Evolutionary conservation across 2,113 vertebrate genomes (phyloP).

Genomic region (Sakesphorus luctuosus): DNA sequence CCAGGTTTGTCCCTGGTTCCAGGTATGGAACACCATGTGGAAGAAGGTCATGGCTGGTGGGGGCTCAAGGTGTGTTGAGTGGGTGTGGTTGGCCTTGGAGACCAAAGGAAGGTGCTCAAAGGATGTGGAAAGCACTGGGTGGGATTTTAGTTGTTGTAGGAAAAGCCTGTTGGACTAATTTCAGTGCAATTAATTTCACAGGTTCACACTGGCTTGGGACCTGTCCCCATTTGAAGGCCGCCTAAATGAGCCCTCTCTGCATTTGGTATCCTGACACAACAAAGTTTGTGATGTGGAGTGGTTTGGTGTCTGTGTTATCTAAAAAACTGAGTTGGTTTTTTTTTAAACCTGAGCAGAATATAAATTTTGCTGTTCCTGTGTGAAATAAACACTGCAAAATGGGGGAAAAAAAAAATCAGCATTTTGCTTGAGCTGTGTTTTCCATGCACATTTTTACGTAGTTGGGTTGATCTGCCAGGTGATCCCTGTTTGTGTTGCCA

Average conservation of each 20-base stretch:
- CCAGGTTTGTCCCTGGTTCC: not conserved
- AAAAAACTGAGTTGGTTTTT: not conserved
- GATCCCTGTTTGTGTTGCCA: not conserved
- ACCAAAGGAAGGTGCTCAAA: not conserved
- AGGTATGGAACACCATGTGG: not conserved
- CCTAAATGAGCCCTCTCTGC: not conserved
- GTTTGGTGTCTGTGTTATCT: not conserved
- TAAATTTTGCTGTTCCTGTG: not conserved
- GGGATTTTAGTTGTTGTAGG: not conserved
- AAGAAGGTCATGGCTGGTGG: not conserved
- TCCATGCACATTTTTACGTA: fast-evolving
- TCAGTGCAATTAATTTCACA: not conserved
- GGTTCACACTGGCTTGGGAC: not conserved
- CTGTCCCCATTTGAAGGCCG: not conserved
- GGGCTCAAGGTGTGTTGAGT: not conserved
- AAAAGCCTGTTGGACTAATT: not conserved
- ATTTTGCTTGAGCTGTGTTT: not conserved
- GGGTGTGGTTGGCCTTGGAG: not conserved
- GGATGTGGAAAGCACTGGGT: not conserved
- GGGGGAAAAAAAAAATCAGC: not conserved
- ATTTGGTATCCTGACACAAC: not conserved
- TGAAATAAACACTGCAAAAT: not conserved
- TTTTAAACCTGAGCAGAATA: not conserved
- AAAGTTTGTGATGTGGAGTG: not conserved
- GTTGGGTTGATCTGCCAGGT: fast-evolving